Evolutionary conservation across 2,888 invertebrate genomes (phyloP), one percentile per base, ranked within the genome.

Genomic region (Agonopterix heracliana): DNA sequence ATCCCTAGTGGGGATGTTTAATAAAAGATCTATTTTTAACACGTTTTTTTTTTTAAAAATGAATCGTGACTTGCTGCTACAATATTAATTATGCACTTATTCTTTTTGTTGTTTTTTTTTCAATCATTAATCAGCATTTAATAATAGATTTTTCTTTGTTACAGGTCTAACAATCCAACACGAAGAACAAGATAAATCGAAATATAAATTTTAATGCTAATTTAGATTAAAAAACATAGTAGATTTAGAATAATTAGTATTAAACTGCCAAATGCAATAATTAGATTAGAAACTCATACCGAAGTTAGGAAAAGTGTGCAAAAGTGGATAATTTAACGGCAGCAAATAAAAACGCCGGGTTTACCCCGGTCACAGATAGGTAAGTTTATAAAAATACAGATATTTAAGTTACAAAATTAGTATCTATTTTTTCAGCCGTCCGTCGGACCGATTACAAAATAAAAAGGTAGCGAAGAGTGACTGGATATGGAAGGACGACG

Each of bases 321-420:
- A 85, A 81, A 80, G 85, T 86, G 86, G 86, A 84, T 75, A 76
- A 84, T 55, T 49, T 76, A 60, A 68, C 81, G 58, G 66, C 67
- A 41, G 55, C 69, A 48, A 80, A 77, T 63, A 71, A 74, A 52
- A 74, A 58, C 59, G 58, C 81, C 77, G 84, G 83, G 74, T 67
- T 75, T 41, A 76, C 73, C 77, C 81, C 86, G 78, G 84, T 81
- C 49, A 76, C 78, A 35, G 86, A 87, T 67, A 78, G 85, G 86
- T 87, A 45, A 75, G 77, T 60, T 17, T 34, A 34, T n/a, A 17
- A 14, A 13, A 9, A 12, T 40, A 45, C 7, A 5, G 5, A 38
- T 38, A 38, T 4, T 43, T 35, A 44, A 9, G 17, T 10, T 14
- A 26, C 26, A 26, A 26, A 26, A 26, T 26, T 26, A 26, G 7